Evolutionary conservation across 2,113 vertebrate species (phyloP).

Genomic region (Mesembrinibis cayennensis): DNA sequence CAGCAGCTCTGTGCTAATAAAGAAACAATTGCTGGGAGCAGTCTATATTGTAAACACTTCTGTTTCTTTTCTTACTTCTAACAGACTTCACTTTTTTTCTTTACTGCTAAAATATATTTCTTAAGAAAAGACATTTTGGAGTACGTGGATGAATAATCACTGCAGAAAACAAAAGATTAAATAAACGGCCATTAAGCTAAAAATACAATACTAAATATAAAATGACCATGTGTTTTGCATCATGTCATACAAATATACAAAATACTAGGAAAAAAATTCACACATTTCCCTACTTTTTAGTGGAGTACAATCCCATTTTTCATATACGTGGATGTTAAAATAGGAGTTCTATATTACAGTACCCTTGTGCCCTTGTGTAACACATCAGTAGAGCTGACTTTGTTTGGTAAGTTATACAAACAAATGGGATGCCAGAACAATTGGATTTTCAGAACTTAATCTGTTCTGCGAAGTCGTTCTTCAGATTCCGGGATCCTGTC

Average conservation of each 20-base stretch:
- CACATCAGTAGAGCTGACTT: not conserved
- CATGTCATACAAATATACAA: not conserved
- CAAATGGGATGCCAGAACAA: not conserved
- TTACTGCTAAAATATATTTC: not conserved
- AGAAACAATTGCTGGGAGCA: not conserved
- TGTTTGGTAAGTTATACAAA: not conserved
- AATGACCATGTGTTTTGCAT: not conserved
- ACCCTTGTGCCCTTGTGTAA: fast-evolving
- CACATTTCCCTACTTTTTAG: not conserved
- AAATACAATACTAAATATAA: not conserved
- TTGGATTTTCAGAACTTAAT: not conserved
- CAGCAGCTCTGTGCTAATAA: not conserved
- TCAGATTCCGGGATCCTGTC: not conserved
- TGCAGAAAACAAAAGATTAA: not conserved
- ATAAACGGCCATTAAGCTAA: not conserved
- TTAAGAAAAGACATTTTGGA: not conserved
- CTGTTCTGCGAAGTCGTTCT: not conserved
- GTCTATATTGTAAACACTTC: not conserved
- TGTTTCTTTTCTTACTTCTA: not conserved
- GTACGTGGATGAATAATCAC: not conserved
- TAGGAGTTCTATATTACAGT: not conserved
- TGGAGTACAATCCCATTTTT: not conserved
- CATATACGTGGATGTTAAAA: not conserved
- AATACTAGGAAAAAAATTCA: not conserved
- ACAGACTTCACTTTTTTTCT: not conserved